Evolutionary conservation across 2,113 vertebrate genomes (phyloP), one percentile per base, ranked within the genome.

Genomic region (Pachyramphus minor): DNA sequence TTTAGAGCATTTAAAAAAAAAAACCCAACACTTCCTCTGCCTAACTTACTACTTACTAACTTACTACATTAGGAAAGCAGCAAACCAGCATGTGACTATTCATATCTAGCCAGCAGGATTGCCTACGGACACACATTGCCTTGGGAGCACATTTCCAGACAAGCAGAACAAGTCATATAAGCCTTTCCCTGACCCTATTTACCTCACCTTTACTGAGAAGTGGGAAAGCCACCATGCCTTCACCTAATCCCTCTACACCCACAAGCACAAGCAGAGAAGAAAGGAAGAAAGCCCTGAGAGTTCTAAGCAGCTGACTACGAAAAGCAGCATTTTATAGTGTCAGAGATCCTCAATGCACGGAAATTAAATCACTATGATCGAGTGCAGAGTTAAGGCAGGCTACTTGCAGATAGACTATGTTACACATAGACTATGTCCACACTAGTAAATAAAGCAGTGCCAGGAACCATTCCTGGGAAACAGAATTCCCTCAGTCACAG

Each of bases 121-220:
- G 9, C n/a, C 52, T 14, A 56, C 0, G 22, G 72, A 58, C 20
- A 58, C 0, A 2, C 12, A 37, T 0, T 20, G 37, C 31, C 31
- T 44, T 15, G 6, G 17, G 4, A 79, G 28, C 3, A 55, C 8
- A 8, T 30, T 75, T 44, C 64, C 25, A 39, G 13, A 69, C 5
- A 60, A 73, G 21, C 14, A 37, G 45, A 49, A 55, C 4, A 47
- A 87, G 41, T 12, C 42, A 5, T 0, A 0, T 11, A 63, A 73
- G n/a, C 4, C 16, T 14, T 25, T 44, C 47, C 47, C 30, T 47
- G 33, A 23, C 7, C 14, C 39, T 91, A 12, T 25, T 66, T 22
- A 74, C 4, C 11, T n/a, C 15, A 50, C 33, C 37, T 12, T 68
- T 25, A 41, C 0, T 4, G 22, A 25, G 11, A 72, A 56, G 64